Evolutionary conservation across 2,113 vertebrate genomes (phyloP).

Genomic region (Phylloscopus trochilus): DNA sequence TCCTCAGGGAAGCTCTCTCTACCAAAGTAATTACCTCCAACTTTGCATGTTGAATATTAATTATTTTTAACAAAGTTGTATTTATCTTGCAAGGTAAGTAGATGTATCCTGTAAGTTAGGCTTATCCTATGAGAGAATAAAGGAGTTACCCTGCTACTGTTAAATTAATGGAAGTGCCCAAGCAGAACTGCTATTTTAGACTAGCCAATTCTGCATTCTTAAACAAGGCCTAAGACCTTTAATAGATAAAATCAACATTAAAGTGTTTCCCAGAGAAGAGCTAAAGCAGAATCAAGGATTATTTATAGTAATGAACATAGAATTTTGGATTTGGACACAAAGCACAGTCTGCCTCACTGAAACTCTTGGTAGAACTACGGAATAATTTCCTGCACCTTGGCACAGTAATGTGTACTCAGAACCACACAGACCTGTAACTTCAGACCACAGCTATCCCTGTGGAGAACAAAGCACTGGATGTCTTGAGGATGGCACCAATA

Average conservation of each 20-base stretch:
- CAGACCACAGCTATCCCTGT: not conserved
- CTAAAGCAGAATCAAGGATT: not conserved
- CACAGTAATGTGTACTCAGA: not conserved
- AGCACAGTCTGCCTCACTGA: not conserved
- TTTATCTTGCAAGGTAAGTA: not conserved
- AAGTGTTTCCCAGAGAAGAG: not conserved
- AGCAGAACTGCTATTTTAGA: not conserved
- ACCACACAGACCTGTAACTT: not conserved
- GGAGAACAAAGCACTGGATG: constrained; percentile 14
- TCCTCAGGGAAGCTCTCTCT: not conserved
- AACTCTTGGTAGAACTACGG: not conserved
- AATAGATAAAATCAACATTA: not conserved
- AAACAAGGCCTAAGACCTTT: not conserved
- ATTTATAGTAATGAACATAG: not conserved
- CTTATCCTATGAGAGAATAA: not conserved
- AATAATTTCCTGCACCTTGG: not conserved
- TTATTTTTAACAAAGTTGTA: not conserved
- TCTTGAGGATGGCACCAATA: constrained; percentile 46
- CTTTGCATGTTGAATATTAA: not conserved
- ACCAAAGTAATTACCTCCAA: not conserved
- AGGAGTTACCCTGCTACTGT: not conserved
- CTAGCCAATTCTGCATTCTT: not conserved
- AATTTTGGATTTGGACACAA: not conserved
- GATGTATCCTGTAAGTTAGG: not conserved
- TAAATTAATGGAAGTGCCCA: not conserved